A percentile compares a stretch with the other conserved stretches of the same genome.
Evolutionary conservation across 2,888 invertebrate species (phyloP).

Genomic region (Eupithecia insigniata): DNA sequence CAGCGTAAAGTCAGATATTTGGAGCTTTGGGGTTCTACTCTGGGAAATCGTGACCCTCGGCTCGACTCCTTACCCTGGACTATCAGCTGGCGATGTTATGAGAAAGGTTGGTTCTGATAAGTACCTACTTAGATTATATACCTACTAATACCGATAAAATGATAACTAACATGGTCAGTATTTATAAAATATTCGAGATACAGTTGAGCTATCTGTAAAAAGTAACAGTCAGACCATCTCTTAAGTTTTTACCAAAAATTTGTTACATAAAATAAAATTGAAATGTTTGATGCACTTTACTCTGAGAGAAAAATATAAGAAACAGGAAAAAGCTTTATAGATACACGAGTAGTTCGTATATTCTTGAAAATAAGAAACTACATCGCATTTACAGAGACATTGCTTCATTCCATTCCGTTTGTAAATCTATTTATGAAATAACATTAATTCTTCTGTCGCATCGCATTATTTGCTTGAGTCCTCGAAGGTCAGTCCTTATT

Average conservation of each 20-base stretch:
- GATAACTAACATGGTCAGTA: too few species aligned
- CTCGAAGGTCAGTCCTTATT: background rate
- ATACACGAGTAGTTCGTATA: background rate
- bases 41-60: constrained; percentile 99
- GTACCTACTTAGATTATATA: too few species aligned
- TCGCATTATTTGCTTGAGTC: background rate
- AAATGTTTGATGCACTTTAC: background rate
- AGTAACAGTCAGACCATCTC: background rate
- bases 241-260: background rate
- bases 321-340: background rate
- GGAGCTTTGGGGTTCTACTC: constrained; percentile 97
- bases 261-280: background rate
- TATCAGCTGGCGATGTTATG: constrained; percentile 96
- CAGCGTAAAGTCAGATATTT: constrained; percentile 96
- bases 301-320: background rate
- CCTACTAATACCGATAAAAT: too few species aligned
- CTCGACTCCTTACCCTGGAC: constrained; percentile 96
- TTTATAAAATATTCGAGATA: too few species aligned
- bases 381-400: background rate
- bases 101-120: constrained; percentile 85
- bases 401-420: background rate
- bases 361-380: background rate
- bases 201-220: background rate
- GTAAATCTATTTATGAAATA: background rate
- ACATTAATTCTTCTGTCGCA: background rate